phyloP scores from a whole-genome alignment of 1,140 invertebrate species.

The Drosophila carrolli region DNA sequence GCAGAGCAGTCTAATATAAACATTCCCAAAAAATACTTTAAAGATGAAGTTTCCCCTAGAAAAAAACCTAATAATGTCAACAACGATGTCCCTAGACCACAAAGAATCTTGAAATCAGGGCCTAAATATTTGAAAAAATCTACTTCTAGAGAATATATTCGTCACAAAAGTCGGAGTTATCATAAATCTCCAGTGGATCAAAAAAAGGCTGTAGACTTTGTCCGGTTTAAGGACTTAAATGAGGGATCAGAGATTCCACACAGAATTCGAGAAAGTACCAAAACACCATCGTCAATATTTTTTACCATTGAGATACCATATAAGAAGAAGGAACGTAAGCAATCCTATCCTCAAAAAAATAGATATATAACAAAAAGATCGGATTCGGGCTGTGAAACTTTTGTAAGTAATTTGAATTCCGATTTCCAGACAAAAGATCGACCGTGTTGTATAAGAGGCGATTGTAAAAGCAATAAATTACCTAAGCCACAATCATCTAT shows the following conservation, averaged over 20 bases:
- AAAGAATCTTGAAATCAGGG: background rate
- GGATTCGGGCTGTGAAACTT: constrained; percentile 22
- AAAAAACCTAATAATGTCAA: background rate
- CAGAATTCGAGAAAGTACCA: constrained; percentile 4
- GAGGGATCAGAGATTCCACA: constrained; percentile 42
- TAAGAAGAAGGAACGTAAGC: constrained; percentile 5
- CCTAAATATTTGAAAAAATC: background rate
- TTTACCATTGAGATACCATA: constrained; percentile 40
- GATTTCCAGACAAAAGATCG: background rate
- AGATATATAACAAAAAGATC: background rate
- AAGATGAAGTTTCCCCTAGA: background rate
- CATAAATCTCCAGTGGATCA: background rate
- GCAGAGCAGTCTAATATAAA: background rate
- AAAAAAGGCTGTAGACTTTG: constrained; percentile 25
- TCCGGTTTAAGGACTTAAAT: background rate
- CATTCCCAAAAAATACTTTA: background rate
- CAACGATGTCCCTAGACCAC: background rate
- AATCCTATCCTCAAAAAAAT: too few relatives aligned
- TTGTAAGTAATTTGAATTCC: background rate
- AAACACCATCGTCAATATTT: background rate
- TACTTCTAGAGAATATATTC: background rate
- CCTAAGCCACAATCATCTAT: background rate
- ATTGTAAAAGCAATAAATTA: background rate
- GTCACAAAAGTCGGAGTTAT: background rate
- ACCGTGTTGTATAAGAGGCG: too few relatives aligned